A percentile compares a stretch with the other conserved stretches of the same genome.
Evolutionary conservation across 1,140 invertebrate species (phyloP).

Genomic region (Drosophila lowei): DNA sequence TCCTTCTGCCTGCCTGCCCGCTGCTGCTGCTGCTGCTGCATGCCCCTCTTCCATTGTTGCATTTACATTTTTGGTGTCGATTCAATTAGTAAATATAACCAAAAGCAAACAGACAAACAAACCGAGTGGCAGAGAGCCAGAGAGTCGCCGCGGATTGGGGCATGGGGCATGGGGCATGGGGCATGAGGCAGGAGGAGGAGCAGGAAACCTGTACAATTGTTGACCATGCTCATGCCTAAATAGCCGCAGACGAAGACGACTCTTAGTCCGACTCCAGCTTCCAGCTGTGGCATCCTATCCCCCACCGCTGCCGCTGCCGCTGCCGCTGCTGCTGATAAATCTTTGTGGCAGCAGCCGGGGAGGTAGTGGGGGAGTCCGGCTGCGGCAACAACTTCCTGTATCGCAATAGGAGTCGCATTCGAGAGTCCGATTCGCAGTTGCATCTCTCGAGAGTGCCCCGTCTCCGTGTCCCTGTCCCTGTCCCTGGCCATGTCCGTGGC

Average conservation of each 20-base stretch:
- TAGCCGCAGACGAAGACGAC: slow-evolving; percentile 51
- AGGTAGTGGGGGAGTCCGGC: background rate
- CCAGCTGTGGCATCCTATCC: slow-evolving; percentile 57
- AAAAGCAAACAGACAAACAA: slow-evolving; percentile 79
- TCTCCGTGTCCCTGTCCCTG: no score
- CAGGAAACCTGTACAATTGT: slow-evolving; percentile 77
- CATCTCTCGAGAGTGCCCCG: background rate
- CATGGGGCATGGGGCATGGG: background rate
- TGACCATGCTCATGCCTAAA: slow-evolving; percentile 81
- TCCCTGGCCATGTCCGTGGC: background rate
- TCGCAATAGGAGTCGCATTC: slow-evolving; percentile 15
- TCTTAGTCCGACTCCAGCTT: slow-evolving; percentile 3
- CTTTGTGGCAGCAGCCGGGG: slow-evolving; percentile 14
- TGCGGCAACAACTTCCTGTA: slow-evolving; percentile 41
- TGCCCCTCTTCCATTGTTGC: slow-evolving; percentile 64
- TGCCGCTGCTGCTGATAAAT: slow-evolving; percentile 28
- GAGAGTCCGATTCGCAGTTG: background rate
- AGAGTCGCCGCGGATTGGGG: no score
- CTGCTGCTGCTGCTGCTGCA: slow-evolving; percentile 4
- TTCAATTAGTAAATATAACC: slow-evolving; percentile 83
- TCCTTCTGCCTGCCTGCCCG: slow-evolving; percentile 10
- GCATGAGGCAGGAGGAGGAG: background rate
- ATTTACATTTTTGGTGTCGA: slow-evolving; percentile 83
- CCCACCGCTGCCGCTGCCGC: slow-evolving; percentile 34
- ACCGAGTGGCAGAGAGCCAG: slow-evolving; percentile 19